Base-by-base conservation (phyloP, 1,140 invertebrate genomes). In the Gryllus bimaculatus region DNA sequence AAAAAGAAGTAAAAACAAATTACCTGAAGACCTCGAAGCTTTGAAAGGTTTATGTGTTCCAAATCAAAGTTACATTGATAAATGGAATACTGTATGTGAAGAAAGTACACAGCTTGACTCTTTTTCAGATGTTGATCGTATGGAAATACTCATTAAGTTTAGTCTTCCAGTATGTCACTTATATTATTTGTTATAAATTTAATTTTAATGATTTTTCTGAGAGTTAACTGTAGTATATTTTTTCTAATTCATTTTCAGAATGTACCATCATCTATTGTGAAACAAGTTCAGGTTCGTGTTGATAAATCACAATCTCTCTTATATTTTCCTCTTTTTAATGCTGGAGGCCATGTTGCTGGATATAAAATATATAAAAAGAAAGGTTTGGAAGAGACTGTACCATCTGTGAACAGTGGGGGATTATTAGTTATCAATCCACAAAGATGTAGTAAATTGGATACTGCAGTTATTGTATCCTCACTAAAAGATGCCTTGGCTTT, bases 251-350 rank as follows among this genome's bases (percentile, higher is more conserved):
- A 82, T 78, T 86, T 86, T 66, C 82, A 88, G 85, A 48, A 82
- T 78, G 48, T 88, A 78, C 76, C 84, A 49, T 83, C 84, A 82
- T 82, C 87, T 82, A 80, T 82, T 82, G 81, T 87, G 81, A 81
- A 85, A 81, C 81, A 84, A 82, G 78, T 88, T 79, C 81, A 89
- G 75, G 83, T 85, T 81, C 48, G 85, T 39, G 89, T 87, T 80
- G 82, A 88, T 74, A 73, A 83, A 8, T 83, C 85, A 74, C 83
- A 84, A 20, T 85, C 87, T 78, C 81, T 85, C 74, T 84, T 94
- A 79, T 90, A 91, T 82, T 91, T 93, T 83, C 91, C 91, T 48
- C 83, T 94, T 75, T 87, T 87, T 82, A 90, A 90, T 81, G 85
- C 88, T 8, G 83, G 88, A 26, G 88, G 88, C 48, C 85, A 86